Conservation (phyloP, 2,888 invertebrate species). For the Epistrophe eligans region DNA sequence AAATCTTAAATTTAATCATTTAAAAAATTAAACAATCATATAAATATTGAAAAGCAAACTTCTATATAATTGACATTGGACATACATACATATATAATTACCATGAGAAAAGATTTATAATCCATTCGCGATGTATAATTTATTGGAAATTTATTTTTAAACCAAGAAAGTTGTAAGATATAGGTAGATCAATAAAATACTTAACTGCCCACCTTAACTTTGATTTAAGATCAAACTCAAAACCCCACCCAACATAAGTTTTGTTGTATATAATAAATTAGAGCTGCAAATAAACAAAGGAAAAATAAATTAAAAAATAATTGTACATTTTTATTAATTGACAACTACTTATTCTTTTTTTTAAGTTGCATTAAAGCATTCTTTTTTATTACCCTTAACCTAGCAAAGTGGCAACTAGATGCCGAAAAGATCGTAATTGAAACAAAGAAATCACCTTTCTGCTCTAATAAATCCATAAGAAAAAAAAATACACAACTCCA, state of each 20-base stretch:
- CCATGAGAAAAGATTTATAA: constrained; percentile 27
- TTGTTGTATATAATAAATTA: not conserved
- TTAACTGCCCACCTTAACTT: not conserved
- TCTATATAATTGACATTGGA: not conserved
- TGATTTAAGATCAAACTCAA: constrained; percentile 8
- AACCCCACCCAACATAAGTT: constrained; percentile 14
- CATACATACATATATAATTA: not conserved
- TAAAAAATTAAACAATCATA: not conserved
- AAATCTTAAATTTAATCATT: not conserved
- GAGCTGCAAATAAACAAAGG: not conserved
- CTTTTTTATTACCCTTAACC: not conserved
- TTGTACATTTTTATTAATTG: not conserved
- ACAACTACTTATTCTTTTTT: not conserved
- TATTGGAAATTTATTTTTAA: not conserved
- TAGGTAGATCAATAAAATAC: not conserved
- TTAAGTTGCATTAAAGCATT: not conserved
- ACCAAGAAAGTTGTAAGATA: not conserved
- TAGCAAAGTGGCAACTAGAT: not conserved
- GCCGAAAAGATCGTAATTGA: not conserved
- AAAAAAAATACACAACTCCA: not conserved
- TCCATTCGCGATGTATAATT: not conserved
- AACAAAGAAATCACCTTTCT: constrained; percentile 30
- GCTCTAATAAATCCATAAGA: constrained; percentile 4
- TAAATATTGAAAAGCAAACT: not conserved
- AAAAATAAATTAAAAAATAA: not conserved